Evolutionary conservation across 2,113 vertebrate genomes (phyloP), one percentile per base, ranked within the genome.

Genomic region (Boleophthalmus pectinirostris): DNA sequence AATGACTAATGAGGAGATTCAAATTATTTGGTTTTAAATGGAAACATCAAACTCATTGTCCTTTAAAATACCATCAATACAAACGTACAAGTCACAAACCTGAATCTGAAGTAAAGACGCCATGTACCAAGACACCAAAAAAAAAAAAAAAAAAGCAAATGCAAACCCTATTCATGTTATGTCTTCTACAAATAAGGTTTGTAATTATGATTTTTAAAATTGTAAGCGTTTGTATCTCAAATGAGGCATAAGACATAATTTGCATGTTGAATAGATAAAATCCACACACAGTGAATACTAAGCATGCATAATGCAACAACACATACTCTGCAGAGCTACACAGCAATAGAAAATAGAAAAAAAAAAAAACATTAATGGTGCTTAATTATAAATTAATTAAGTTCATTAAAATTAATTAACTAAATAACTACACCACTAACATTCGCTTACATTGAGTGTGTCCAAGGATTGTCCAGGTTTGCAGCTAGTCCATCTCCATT

Each of bases 261-360:
- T 88, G 88, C 87, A 87, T 54, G 61, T 86, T 88, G 88, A 89
- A 81, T 83, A 90, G 87, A 68, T 90, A 87, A 91, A 91, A 91
- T 89, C 60, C 18, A 49, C 75, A 78, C 74, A 79, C 75, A 75
- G 46, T 54, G 51, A 54, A 54, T 54, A 54, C 20, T 54, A 54
- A 54, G 18, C 51, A n/a, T 21, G 51, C 7, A 8, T n/a, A 53
- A 53, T n/a, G 51, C 51, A 53, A n/a, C 5, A 3, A 38, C 38
- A 43, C 38, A 43, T 43, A 10, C 38, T 43, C 38, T 43, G 38
- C 7, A 43, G 7, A 43, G 38, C 38, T 10, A 9, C 38, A 43
- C 38, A 43, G 9, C 38, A 9, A 8, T 43, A 43, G 7, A 43
- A 21, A 20, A 54, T 51, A 18, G 1, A 7, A 5, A 51, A 15